phyloP scores from a whole-genome alignment of 2,888 invertebrate species.

The Bugula neritina region DNA sequence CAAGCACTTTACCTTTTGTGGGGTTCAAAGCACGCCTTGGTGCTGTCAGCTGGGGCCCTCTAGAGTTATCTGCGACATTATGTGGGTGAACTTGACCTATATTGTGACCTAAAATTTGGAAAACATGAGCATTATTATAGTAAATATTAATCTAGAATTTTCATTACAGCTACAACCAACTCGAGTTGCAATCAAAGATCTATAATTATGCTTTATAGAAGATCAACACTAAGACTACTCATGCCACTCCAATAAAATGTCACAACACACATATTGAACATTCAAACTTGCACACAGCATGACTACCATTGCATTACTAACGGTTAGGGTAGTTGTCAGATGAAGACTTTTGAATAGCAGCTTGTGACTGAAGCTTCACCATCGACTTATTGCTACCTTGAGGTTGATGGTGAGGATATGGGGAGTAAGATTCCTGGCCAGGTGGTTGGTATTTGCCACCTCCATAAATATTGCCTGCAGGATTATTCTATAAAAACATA shows the following conservation, averaged over 20 bases:
- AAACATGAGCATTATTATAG: no score
- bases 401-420: neutral
- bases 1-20: neutral
- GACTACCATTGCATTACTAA: neutral
- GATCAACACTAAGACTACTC: no score
- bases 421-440: neutral
- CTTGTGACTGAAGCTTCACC: neutral
- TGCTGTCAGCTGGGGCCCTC: neutral
- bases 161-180: no score
- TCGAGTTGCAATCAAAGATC: no score
- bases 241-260: no score
- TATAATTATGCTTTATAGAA: no score
- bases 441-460: neutral
- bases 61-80: neutral
- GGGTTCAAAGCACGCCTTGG: neutral
- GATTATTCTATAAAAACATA: neutral
- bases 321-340: neutral
- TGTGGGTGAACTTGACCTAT: neutral
- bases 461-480: neutral
- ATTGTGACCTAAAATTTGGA: neutral
- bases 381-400: neutral
- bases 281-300: neutral
- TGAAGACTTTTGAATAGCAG: neutral
- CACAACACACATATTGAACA: no score
- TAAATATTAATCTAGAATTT: no score